Base-by-base conservation (phyloP, 2,888 invertebrate genomes). In the Maniola hyperantus region DNA sequence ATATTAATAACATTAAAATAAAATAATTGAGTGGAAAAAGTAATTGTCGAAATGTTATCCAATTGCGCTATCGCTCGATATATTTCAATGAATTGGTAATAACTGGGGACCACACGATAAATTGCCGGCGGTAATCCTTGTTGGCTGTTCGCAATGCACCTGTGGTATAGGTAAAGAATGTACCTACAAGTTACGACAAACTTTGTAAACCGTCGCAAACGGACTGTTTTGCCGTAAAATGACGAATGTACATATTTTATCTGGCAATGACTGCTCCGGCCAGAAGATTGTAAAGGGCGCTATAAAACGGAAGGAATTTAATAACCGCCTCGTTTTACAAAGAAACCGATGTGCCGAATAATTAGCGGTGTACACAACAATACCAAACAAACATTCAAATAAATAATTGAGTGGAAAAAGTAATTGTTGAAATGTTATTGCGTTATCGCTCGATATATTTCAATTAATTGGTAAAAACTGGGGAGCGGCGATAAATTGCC, bases 41-140 rank as follows among this genome's bases (percentile, higher is more conserved):
- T 70, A 71, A 72, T 71, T 69, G 71, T 67, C 65, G 66, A 70
- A 71, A 66, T 70, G 72, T 69, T 71, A 67, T 66, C 68, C 72
- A 71, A 72, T 73, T 70, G 72, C 68, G 69, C 69, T 71, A 67
- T 70, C 66, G 69, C 71, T 62, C 67, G 68, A 70, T 73, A 72
- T 73, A 72, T 73, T 73, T 71, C 71, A 73, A 73, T 73, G 72
- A 69, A 71, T 71, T 64, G 72, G 66, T 72, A 71, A 71, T 69
- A 70, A 70, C 72, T 65, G 71, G 68, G 55, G 57, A 67, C 66
- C 71, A 66, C 57, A 64, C 65, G 69, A 67, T 69, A 71, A 66
- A 70, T 71, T 69, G 58, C 60, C 57, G 51, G 61, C 64, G 54
- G 64, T 69, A 71, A 69, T 71, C 69, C 66, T 20, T 69, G 69